Base-by-base conservation (phyloP, 2,113 vertebrate genomes). In the Todiramphus saurophagus region DNA sequence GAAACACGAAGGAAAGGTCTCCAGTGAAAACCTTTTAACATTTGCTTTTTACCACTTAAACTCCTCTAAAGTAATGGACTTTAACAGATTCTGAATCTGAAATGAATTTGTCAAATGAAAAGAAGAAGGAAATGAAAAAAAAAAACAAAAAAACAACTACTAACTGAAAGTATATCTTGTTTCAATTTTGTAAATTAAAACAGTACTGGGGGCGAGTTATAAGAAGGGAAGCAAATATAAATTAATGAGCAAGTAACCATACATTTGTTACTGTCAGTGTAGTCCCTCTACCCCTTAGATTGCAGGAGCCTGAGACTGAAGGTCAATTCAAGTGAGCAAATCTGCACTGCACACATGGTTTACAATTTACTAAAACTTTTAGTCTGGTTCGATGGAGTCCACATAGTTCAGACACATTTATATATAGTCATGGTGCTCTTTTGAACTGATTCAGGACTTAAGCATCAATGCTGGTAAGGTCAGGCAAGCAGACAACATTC, bases 351-450 rank as follows among this genome's bases (percentile, higher is more conserved):
- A 8, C 2, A 72, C 30, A 17, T 18, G 18, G 15, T 69, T 77
- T 39, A 48, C 37, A 43, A 8, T 31, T 14, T 73, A 67, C 16
- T 67, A 58, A n/a, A 88, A 67, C 7, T 16, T 2, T 33, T 67
- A 11, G 23, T 51, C 35, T 68, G 24, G 80, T 76, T 39, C 67
- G 13, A 50, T 72, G 28, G 53, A 68, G 16, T 27, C 46, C 16
- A 27, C 1, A 2, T 30, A 33, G 4, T 33, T 43, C 44, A 18
- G 33, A 15, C 24, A 41, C 0, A 1, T 56, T 56, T 55, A 23
- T n/a, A 37, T 28, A 50, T 3, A 33, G 7, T 33, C 41, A 41
- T 19, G 20, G 13, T 35, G 16, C 8, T 24, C 12, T 75, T 79
- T 37, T 27, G n/a, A 64, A 83, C 19, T 24, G 11, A 43, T 37